These are phyloP conservation scores for Drosophila anomalata DNA, from an alignment of 2,888 invertebrate genomes.

Conservation along the genomic window DNA sequence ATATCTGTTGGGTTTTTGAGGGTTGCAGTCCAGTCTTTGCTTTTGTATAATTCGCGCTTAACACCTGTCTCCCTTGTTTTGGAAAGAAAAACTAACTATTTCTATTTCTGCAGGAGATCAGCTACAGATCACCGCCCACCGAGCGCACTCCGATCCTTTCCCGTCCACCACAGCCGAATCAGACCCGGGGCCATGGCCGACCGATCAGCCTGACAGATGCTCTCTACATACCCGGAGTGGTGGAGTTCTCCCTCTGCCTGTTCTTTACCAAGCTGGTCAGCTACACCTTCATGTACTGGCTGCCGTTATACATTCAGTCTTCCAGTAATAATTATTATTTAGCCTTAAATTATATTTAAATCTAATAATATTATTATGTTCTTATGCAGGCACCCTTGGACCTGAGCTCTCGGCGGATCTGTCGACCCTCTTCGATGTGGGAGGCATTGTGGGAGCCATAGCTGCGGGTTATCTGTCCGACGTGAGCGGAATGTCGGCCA, in stretches of 20 bases:
- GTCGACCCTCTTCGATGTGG: constrained; percentile 93
- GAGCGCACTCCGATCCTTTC: constrained; percentile 83
- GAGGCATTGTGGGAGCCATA: constrained; percentile 95
- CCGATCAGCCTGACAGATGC: constrained; percentile 85
- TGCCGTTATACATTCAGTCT: constrained; percentile 94
- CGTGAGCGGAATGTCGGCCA: constrained; percentile 91
- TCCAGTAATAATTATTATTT: constrained; percentile 85
- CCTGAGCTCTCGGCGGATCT: constrained; percentile 90
- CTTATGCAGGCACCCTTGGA: constrained; percentile 86
- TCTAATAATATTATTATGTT: background rate
- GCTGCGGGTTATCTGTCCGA: constrained; percentile 94
- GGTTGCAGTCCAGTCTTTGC: constrained; percentile 8
- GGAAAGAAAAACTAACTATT: background rate
- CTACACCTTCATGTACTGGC: constrained; percentile 98
- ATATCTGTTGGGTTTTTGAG: constrained; percentile 7
- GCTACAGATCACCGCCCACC: constrained; percentile 80
- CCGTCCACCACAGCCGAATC: constrained; percentile 35
- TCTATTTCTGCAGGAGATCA: constrained; percentile 78
- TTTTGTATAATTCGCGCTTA: constrained; percentile 25
- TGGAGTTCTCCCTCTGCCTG: constrained; percentile 95
- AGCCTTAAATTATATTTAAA: background rate
- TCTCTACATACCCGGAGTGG: constrained; percentile 94
- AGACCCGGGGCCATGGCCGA: constrained; percentile 37
- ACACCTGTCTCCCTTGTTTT: background rate
- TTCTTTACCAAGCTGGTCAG: constrained; percentile 98